Evolutionary conservation across 1,140 invertebrate species (phyloP).

Genomic region (Drosophila ercepeae): DNA sequence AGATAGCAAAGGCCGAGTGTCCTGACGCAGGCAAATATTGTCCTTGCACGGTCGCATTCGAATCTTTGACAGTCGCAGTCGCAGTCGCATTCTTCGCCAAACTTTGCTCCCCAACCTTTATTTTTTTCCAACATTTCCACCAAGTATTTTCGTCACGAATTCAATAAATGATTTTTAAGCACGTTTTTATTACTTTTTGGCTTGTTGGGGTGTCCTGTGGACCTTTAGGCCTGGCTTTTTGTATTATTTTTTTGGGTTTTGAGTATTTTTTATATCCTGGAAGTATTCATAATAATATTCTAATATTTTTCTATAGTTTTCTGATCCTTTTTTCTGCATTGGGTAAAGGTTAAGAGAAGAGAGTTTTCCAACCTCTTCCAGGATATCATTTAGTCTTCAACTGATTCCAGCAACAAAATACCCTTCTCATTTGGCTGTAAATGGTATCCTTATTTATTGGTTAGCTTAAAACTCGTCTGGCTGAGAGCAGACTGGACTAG

Average conservation of each 20-base stretch:
- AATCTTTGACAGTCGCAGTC: constrained; percentile 65
- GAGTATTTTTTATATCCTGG: neutral
- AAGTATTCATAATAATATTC: neutral
- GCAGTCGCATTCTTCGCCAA: constrained; percentile 46
- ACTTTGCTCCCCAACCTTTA: constrained; percentile 1
- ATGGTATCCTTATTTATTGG: constrained; percentile 20
- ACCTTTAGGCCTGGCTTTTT: constrained; percentile 31
- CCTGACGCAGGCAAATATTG: constrained; percentile 68
- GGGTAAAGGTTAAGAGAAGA: too few species aligned
- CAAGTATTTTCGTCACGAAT: constrained; percentile 76
- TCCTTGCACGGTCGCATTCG: constrained; percentile 71
- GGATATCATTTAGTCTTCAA: neutral
- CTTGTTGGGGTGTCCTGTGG: constrained; percentile 36
- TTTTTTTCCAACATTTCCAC: neutral
- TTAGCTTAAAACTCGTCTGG: constrained; percentile 2
- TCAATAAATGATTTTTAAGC: constrained; percentile 82
- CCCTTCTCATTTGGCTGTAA: neutral
- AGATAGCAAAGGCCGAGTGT: constrained; percentile 33
- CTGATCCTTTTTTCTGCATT: too few species aligned
- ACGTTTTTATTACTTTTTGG: constrained; percentile 75
- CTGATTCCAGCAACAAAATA: neutral
- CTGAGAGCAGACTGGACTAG: neutral
- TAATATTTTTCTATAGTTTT: neutral
- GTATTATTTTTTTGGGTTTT: neutral
- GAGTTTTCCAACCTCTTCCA: too few species aligned